Percentiles rank a stretch among this genome's conserved stretches.
These are phyloP conservation scores for Hepsetus odoe DNA, from an alignment of 2,113 vertebrate genomes.

Conservation along the genomic window DNA sequence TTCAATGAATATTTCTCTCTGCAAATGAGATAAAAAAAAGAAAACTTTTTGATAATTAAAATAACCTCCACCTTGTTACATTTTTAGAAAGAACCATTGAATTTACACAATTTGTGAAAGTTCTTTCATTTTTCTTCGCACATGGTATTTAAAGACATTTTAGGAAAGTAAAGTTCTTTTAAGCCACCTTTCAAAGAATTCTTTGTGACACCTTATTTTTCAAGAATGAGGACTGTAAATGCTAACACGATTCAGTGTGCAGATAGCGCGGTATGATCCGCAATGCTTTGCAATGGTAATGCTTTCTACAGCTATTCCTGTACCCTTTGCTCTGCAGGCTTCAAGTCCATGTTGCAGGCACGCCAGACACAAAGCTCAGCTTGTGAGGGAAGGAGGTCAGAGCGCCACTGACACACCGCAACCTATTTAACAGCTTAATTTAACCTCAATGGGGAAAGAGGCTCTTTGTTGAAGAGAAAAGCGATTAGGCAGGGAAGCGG, in stretches of 20 bases:
- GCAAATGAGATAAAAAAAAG: too few species aligned
- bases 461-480: conserved; percentile 61
- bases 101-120: too few species aligned
- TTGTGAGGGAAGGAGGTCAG: conserved; percentile 54
- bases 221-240: too few species aligned
- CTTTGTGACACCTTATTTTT: too few species aligned
- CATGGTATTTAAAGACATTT: too few species aligned
- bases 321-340: conserved; percentile 9
- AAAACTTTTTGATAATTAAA: too few species aligned
- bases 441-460: conserved; percentile 54
- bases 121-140: too few species aligned
- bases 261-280: background rate
- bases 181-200: too few species aligned
- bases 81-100: too few species aligned
- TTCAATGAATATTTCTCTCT: too few species aligned
- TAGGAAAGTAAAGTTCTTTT: too few species aligned
- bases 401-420: conserved; percentile 53
- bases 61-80: too few species aligned
- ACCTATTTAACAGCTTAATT: conserved; percentile 66
- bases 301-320: conserved; percentile 4
- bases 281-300: background rate
- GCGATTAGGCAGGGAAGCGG: conserved; percentile 56
- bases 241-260: background rate
- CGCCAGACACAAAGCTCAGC: conserved; percentile 28
- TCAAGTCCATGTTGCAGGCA: background rate